Evolutionary conservation across 2,113 vertebrate genomes (phyloP).

Genomic region (Pteronura brasiliensis): DNA sequence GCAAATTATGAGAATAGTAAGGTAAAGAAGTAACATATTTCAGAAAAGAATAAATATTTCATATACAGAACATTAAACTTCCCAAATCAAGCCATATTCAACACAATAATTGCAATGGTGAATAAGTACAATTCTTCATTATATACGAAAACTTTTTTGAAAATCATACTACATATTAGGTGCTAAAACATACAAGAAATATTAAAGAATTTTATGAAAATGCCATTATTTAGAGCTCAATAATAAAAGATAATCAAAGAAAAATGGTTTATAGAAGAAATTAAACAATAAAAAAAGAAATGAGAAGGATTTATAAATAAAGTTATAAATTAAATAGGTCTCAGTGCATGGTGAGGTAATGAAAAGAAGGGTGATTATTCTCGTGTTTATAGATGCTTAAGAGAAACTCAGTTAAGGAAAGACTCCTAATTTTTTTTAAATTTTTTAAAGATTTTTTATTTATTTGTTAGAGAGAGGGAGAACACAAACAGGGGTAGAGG

Average conservation of each 20-base stretch:
- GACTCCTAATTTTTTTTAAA: not conserved
- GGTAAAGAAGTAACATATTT: not conserved
- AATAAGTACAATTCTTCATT: not conserved
- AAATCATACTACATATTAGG: not conserved
- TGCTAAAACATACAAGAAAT: not conserved
- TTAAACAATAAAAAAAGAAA: not conserved
- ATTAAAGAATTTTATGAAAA: not conserved
- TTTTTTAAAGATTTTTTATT: too few species aligned
- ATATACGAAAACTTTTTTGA: not conserved
- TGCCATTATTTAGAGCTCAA: not conserved
- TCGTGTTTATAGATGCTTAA: not conserved
- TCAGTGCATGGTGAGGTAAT: not conserved
- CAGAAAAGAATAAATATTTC: not conserved
- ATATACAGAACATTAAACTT: not conserved
- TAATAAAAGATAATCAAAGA: not conserved
- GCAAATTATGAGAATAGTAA: not conserved
- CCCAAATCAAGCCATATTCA: not conserved
- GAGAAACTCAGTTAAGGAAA: not conserved
- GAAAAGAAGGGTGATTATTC: not conserved
- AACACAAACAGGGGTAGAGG: too few species aligned
- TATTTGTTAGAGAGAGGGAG: too few species aligned
- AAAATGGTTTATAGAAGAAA: not conserved
- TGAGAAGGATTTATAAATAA: not conserved
- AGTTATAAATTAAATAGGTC: not conserved
- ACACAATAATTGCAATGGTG: not conserved